phyloP scores from a whole-genome alignment of 2,797 vertebrate species.

The Neomorphus geoffroyi region DNA sequence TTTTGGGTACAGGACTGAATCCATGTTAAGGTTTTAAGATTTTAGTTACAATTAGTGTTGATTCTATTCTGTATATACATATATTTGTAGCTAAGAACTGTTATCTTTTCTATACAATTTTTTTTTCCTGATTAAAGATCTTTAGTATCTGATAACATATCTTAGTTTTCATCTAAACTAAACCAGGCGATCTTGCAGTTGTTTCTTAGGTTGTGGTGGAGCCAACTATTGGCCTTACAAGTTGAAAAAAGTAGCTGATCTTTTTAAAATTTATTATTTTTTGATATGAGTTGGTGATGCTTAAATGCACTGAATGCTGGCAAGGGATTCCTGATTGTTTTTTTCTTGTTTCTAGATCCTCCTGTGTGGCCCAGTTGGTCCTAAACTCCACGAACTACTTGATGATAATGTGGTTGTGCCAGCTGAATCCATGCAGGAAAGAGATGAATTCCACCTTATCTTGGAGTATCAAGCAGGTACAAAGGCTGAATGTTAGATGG shows the following conservation, averaged over 20 bases:
- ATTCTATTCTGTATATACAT: too few species aligned
- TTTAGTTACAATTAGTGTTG: too few species aligned
- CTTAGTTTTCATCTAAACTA: too few species aligned
- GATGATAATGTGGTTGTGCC: slow-evolving; percentile 92
- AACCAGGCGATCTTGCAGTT: too few species aligned
- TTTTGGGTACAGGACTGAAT: too few species aligned
- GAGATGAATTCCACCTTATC: slow-evolving; percentile 95
- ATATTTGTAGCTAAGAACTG: too few species aligned
- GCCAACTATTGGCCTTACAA: background rate
- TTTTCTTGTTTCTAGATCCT: slow-evolving; percentile 81
- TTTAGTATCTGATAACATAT: too few species aligned
- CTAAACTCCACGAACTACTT: slow-evolving; percentile 94
- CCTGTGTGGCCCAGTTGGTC: slow-evolving; percentile 93
- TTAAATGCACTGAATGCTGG: background rate
- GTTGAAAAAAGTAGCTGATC: background rate
- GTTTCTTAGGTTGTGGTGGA: background rate
- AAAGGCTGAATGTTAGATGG: background rate
- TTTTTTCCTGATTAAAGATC: too few species aligned
- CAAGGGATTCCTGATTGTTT: background rate
- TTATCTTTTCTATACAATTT: too few species aligned
- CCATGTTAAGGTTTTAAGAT: too few species aligned
- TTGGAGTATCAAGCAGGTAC: slow-evolving; percentile 95
- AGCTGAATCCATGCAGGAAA: slow-evolving; percentile 91
- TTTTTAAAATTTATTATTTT: background rate
- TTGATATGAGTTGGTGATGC: background rate